These are phyloP conservation scores for Pomacea canaliculata DNA, from an alignment of 2,888 invertebrate species.

Conservation along the genomic window DNA sequence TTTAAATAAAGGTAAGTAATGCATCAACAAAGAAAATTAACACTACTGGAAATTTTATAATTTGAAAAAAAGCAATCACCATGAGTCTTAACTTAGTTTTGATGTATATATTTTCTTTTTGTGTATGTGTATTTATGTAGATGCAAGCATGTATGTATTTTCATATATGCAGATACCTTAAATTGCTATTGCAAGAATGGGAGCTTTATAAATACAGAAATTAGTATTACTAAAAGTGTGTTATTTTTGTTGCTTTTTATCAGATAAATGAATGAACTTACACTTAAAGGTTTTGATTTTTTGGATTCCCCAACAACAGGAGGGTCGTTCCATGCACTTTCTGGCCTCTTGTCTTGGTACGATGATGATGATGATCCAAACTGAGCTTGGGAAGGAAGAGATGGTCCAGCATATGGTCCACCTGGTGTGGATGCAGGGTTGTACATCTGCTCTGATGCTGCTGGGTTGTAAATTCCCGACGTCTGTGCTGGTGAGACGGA, in stretches of 20 bases:
- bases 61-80: too few species aligned
- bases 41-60: too few species aligned
- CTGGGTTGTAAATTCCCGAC: conserved; percentile 35
- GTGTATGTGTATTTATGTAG: neutral
- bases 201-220: too few species aligned
- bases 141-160: neutral
- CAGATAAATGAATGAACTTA: neutral
- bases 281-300: conserved; percentile 22
- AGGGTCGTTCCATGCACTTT: conserved; percentile 69
- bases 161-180: neutral
- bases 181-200: too few species aligned
- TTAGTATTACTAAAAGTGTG: too few species aligned
- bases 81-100: too few species aligned
- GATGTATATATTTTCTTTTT: neutral
- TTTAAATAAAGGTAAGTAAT: too few species aligned
- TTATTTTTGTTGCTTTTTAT: too few species aligned
- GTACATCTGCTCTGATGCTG: conserved; percentile 16
- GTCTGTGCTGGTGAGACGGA: neutral
- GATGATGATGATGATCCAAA: conserved; percentile 35
- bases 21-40: too few species aligned
- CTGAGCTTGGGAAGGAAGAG: neutral
- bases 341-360: conserved; percentile 58
- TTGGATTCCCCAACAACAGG: conserved; percentile 53
- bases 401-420: conserved; percentile 1
- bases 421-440: conserved; percentile 18